phyloP scores from a whole-genome alignment of 2,113 vertebrate species.

The Raja brachyura region DNA sequence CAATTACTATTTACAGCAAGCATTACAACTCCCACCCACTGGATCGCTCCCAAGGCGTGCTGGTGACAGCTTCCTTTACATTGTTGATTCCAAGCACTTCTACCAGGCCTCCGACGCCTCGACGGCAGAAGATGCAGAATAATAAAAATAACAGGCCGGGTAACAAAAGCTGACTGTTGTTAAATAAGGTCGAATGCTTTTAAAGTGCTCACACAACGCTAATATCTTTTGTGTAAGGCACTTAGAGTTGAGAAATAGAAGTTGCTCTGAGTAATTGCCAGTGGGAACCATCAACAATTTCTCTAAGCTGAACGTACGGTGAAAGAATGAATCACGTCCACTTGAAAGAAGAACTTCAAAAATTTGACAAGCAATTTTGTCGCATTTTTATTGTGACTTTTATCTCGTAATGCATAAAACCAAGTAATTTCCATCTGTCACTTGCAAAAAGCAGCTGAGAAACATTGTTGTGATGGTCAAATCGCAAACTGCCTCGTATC shows the following conservation, averaged over 20 bases:
- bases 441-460: not conserved
- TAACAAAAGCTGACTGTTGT: conserved; percentile 22
- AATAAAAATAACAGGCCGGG: conserved; percentile 12
- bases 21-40: not conserved
- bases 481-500: not conserved
- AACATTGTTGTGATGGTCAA: conserved; percentile 2
- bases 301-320: not conserved
- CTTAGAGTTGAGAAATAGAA: conserved; percentile 9
- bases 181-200: conserved; percentile 9
- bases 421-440: conserved; percentile 28
- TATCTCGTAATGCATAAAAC: conserved; percentile 12
- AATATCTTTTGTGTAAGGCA: conserved; percentile 28
- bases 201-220: not conserved
- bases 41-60: not conserved
- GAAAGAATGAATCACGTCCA: conserved; percentile 32
- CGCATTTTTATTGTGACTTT: conserved; percentile 25
- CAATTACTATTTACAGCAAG: not conserved
- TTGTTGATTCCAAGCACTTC: not conserved
- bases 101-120: not conserved
- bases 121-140: not conserved
- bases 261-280: conserved; percentile 16
- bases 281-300: conserved; percentile 9
- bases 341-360: conserved; percentile 9
- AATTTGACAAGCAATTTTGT: conserved; percentile 25
- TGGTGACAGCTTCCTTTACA: not conserved